phyloP scores from a whole-genome alignment of 2,113 vertebrate genomes.

The Microcebus jonahi region DNA sequence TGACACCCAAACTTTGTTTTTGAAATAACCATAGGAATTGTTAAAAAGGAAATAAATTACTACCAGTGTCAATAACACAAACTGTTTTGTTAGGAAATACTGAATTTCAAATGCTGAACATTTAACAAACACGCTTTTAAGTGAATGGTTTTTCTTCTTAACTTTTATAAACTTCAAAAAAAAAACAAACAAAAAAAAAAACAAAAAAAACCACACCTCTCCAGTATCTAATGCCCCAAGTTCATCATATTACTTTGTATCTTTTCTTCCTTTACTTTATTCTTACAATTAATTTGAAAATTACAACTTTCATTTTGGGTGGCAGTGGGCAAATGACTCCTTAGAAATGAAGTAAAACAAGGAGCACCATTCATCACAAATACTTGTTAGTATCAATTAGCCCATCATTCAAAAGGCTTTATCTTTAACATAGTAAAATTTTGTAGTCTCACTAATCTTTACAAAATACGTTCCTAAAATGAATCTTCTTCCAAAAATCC shows the following conservation, averaged over 20 bases:
- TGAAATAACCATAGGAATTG: conserved; percentile 26
- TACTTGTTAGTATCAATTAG: neutral
- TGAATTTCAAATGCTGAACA: neutral
- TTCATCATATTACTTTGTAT: neutral
- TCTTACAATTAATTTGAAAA: neutral
- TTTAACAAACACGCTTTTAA: neutral
- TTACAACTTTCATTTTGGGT: neutral
- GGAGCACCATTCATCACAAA: neutral
- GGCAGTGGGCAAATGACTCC: rapidly evolving
- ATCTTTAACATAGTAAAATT: neutral
- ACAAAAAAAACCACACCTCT: too few relatives aligned
- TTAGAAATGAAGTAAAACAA: neutral
- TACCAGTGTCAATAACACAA: neutral
- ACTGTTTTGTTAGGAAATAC: neutral
- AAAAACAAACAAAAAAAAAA: neutral
- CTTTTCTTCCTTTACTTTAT: neutral
- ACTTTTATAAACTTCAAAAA: neutral
- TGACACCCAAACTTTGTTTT: conserved; percentile 51
- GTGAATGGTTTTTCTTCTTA: neutral
- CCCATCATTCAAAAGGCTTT: neutral
- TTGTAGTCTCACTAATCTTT: neutral
- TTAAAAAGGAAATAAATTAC: neutral
- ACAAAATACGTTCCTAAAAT: conserved; percentile 60
- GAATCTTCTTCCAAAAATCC: conserved; percentile 21
- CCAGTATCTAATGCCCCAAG: neutral